Evolutionary conservation across 1,140 invertebrate genomes (phyloP).

Genomic region (Caenorhabditis brenneri): DNA sequence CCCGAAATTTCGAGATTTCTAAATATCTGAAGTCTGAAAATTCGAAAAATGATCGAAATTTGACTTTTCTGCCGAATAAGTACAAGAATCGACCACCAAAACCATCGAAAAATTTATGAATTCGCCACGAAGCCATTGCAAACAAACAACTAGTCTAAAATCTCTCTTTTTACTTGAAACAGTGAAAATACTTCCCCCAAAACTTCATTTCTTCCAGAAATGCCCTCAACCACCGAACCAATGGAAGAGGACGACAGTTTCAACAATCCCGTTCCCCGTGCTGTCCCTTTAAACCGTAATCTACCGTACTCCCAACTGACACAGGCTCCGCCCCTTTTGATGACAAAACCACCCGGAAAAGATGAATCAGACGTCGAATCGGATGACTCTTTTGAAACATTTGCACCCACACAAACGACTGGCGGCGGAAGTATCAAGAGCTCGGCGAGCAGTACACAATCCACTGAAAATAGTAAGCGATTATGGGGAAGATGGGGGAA

Average conservation of each 20-base stretch:
- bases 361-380: not conserved
- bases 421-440: not conserved
- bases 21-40: too few relatives aligned
- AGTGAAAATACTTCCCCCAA: too few relatives aligned
- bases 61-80: too few relatives aligned
- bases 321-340: not conserved
- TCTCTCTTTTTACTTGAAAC: too few relatives aligned
- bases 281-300: not conserved
- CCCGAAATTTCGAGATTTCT: too few relatives aligned
- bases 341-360: not conserved
- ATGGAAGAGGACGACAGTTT: constrained; percentile 35
- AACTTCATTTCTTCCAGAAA: not conserved
- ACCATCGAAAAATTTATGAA: too few relatives aligned
- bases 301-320: not conserved
- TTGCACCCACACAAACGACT: not conserved
- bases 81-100: too few relatives aligned
- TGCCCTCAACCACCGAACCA: not conserved
- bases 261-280: not conserved
- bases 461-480: not conserved
- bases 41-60: too few relatives aligned
- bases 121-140: too few relatives aligned
- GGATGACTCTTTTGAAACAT: constrained; percentile 14
- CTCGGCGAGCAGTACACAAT: constrained; percentile 10
- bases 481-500: not conserved
- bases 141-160: too few relatives aligned